A percentile compares a stretch with the other conserved stretches of the same genome.
Evolutionary conservation across 92 coral and sea anemone genomes (phyloP).

Genomic region (Plumapathes pennacea): DNA sequence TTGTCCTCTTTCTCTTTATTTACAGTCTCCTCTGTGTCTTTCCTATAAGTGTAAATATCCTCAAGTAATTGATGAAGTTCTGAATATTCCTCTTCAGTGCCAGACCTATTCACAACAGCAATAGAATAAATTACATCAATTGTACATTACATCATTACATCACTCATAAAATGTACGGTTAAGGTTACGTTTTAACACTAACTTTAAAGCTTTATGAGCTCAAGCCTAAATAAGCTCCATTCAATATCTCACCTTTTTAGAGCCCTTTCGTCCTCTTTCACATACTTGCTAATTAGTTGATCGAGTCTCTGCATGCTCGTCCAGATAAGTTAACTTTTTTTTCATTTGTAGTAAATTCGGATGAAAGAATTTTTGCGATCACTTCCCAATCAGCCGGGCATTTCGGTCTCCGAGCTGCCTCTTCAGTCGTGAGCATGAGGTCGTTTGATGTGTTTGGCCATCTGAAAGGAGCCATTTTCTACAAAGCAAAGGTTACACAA

Average conservation of each 20-base stretch:
- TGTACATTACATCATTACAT: background rate
- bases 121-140: background rate
- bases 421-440: conserved; percentile 29
- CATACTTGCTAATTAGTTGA: conserved; percentile 41
- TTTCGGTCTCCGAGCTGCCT: conserved; percentile 31
- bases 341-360: conserved; percentile 30
- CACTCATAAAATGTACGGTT: too few species aligned
- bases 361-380: conserved; percentile 42
- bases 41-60: conserved; percentile 40
- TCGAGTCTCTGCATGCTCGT: conserved; percentile 60
- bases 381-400: conserved; percentile 44
- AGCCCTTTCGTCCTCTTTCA: conserved; percentile 50
- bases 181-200: too few species aligned
- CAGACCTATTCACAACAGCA: conserved; percentile 25
- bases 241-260: conserved; percentile 51
- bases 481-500: conserved; percentile 12
- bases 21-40: conserved; percentile 38
- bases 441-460: conserved; percentile 44
- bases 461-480: conserved; percentile 63
- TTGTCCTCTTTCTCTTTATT: conserved; percentile 39
- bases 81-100: conserved; percentile 65
- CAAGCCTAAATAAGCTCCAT: too few species aligned
- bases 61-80: conserved; percentile 39
- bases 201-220: too few species aligned
- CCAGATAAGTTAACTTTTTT: conserved; percentile 37